These are phyloP conservation scores for Pollenia labialis DNA, from an alignment of 2,888 invertebrate genomes.

Conservation along the genomic window DNA sequence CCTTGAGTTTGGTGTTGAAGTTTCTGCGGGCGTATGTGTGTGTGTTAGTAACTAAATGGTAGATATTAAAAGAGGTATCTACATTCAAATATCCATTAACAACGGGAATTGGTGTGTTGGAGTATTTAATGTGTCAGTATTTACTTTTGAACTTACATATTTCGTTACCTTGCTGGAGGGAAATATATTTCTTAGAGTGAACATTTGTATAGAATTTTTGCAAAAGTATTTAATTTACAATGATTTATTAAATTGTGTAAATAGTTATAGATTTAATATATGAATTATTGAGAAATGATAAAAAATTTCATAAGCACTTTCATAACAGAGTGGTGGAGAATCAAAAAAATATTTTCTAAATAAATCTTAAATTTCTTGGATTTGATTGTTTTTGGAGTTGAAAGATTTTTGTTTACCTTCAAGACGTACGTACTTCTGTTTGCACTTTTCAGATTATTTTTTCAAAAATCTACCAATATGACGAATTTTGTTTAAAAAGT, in stretches of 20 bases:
- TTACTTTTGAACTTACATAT: neutral
- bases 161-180: neutral
- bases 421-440: too few relatives aligned
- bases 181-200: neutral
- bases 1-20: neutral
- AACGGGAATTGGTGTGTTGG: neutral
- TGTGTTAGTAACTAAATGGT: neutral
- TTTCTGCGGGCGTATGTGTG: neutral
- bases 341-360: too few relatives aligned
- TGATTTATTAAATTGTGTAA: slow-evolving; percentile 49
- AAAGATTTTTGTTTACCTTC: too few relatives aligned
- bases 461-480: too few relatives aligned
- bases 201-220: slow-evolving; percentile 19
- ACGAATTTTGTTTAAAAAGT: too few relatives aligned
- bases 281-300: neutral
- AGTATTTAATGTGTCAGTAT: slow-evolving; percentile 16
- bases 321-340: too few relatives aligned
- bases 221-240: slow-evolving; percentile 51
- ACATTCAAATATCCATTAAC: slow-evolving; percentile 20
- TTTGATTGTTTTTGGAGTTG: too few relatives aligned
- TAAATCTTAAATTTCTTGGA: too few relatives aligned
- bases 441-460: too few relatives aligned
- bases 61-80: slow-evolving; percentile 29
- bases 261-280: neutral
- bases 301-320: too few relatives aligned